Percentiles rank a stretch among this genome's conserved stretches.
Conservation (phyloP, 1,140 invertebrate species). For the Apocrypta bakeri region DNA sequence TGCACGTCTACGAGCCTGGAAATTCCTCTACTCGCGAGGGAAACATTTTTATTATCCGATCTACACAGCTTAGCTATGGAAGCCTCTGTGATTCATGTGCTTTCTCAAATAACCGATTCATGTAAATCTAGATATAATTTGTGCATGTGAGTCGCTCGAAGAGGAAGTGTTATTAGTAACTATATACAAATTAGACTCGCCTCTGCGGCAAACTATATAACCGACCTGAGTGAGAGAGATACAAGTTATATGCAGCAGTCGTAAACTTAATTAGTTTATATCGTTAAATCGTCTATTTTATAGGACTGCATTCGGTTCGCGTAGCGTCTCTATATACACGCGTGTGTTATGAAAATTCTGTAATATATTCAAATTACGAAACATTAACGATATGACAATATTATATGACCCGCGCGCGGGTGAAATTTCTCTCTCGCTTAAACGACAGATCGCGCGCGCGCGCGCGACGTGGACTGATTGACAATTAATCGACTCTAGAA, state of each 20-base stretch:
- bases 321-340: background rate
- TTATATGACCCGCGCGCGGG: background rate
- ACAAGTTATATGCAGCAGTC: background rate
- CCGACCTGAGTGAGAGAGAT: too few relatives aligned
- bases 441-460: too few relatives aligned
- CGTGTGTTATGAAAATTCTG: constrained; percentile 6
- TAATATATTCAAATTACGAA: constrained; percentile 29
- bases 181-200: background rate
- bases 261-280: constrained; percentile 40
- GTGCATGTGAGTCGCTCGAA: background rate
- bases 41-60: background rate
- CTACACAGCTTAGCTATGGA: too few relatives aligned
- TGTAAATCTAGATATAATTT: background rate
- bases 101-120: background rate
- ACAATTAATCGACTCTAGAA: background rate
- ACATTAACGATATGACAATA: background rate
- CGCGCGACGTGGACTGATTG: too few relatives aligned
- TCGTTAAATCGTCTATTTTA: constrained; percentile 30
- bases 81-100: background rate
- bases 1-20: too few relatives aligned
- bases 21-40: too few relatives aligned
- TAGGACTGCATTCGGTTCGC: background rate
- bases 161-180: background rate
- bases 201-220: too few relatives aligned
- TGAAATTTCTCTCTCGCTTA: background rate